Base-by-base conservation (phyloP, 2,113 vertebrate genomes). In the Sceloporus undulatus region DNA sequence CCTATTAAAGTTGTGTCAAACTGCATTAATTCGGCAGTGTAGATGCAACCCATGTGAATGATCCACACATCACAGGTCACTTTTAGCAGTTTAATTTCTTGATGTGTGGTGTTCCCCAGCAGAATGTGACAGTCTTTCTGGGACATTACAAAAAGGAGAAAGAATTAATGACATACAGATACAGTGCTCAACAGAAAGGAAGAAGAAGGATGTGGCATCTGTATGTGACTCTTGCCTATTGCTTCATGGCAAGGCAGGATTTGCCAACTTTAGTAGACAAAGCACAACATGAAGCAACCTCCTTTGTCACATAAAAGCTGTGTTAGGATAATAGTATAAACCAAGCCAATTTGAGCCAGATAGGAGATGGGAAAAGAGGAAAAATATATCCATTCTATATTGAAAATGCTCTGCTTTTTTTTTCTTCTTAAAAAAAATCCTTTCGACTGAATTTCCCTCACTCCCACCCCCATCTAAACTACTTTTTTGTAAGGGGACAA, bases 401-500 rank as follows among this genome's bases (percentile, higher is more conserved):
- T 79, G 68, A 89, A 79, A 90, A 9, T 79, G 19, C 16, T 91
- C 65, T 40, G 25, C 25, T 66, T 70, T 0, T 77, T 56, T 11
- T 85, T 34, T 48, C 8, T 29, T 29, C 56, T 14, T 14, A 68
- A 7, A 27, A 9, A 6, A 68, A 9, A 42, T 85, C 9, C 73
- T 70, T 83, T 70, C 29, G 27, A 66, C 38, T 16, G 1, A 56
- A 56, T 85, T 90, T 81, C 9, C 81, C 1, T 59, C 21, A 40
- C 34, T 34, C 83, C 8, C 76, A 29, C 27, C 14, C 40, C 52
- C 71, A 81, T 77, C 42, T 34, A 66, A 10, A 56, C 84, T 83
- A 27, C 3, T 59, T 71, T n/a, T 16, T 91, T 90, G 40, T n/a
- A 2, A 54, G 14, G 29, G 27, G 91, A 71, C 84, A 88, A 66